Evolutionary conservation across 2,888 invertebrate genomes (phyloP).

Genomic region (Orthonychiurus folsomi): DNA sequence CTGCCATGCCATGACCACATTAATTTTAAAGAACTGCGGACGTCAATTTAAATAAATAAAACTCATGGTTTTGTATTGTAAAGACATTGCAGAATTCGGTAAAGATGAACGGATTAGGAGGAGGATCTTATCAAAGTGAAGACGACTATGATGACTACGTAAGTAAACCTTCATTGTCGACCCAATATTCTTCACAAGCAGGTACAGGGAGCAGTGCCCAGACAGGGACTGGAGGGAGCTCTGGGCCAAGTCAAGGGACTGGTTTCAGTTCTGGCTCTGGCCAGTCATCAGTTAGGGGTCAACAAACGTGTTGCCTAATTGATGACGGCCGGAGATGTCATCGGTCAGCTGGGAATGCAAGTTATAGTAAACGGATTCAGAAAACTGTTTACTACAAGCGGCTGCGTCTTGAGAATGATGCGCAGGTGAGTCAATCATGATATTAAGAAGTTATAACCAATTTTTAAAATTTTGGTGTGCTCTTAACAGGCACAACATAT

Average conservation of each 20-base stretch:
- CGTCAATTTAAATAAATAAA: too few relatives aligned
- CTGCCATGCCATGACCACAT: too few relatives aligned
- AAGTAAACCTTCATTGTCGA: conserved; percentile 15
- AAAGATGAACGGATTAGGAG: conserved; percentile 33
- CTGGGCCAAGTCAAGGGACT: background rate
- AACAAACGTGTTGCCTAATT: conserved; percentile 71
- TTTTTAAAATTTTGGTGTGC: too few relatives aligned
- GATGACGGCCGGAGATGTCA: conserved; percentile 79
- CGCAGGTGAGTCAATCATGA: conserved; percentile 50
- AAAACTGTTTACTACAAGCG: conserved; percentile 87
- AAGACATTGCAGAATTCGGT: background rate
- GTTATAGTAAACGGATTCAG: conserved; percentile 92
- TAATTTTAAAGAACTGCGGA: too few relatives aligned
- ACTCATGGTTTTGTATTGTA: too few relatives aligned
- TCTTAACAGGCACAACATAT: conserved; percentile 79
- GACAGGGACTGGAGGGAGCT: background rate
- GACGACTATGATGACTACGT: conserved; percentile 36
- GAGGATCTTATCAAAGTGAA: conserved; percentile 35
- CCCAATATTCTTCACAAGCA: background rate
- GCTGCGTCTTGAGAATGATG: conserved; percentile 78
- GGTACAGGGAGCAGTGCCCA: background rate
- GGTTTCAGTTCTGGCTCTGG: conserved; percentile 11
- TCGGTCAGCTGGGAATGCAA: conserved; percentile 84
- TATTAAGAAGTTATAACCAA: too few relatives aligned
- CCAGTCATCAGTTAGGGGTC: background rate